These are phyloP conservation scores for Anastrepha ludens DNA, from an alignment of 1,140 invertebrate genomes.

Conservation along the genomic window DNA sequence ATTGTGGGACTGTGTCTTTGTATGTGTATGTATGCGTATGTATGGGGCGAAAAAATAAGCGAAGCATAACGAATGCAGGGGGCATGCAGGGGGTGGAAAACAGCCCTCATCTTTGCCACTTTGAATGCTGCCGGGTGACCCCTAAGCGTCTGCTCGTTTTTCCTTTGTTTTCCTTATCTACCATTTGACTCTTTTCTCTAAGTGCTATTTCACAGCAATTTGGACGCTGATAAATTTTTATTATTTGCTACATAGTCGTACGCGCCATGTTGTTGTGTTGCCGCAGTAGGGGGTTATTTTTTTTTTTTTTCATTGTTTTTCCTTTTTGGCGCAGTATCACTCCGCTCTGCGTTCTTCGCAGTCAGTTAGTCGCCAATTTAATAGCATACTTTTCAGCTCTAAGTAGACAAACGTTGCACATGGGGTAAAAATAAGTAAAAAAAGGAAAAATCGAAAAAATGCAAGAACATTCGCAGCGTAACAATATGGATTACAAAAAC, in stretches of 20 bases:
- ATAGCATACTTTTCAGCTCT: constrained; percentile 71
- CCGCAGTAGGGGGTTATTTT: neutral
- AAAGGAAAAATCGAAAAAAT: no score
- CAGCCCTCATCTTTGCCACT: neutral
- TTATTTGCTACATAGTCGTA: constrained; percentile 42
- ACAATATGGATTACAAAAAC: neutral
- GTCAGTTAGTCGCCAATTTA: constrained; percentile 69
- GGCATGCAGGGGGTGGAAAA: neutral
- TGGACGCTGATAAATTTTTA: constrained; percentile 49
- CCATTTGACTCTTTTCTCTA: constrained; percentile 26
- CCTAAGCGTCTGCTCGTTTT: constrained; percentile 1
- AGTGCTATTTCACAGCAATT: constrained; percentile 35
- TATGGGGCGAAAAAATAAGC: neutral
- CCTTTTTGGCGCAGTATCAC: constrained; percentile 54
- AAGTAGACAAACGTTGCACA: constrained; percentile 62
- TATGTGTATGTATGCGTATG: neutral
- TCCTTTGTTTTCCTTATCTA: neutral
- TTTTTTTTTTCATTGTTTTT: constrained; percentile 60
- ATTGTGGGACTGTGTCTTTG: neutral
- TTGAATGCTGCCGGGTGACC: no score
- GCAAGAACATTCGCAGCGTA: neutral
- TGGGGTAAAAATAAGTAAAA: neutral
- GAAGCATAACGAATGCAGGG: neutral
- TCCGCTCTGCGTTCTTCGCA: constrained; percentile 58
- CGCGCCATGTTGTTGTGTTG: neutral